phyloP scores from a whole-genome alignment of 2,797 vertebrate species.

The Emydoidea blandingii region DNA sequence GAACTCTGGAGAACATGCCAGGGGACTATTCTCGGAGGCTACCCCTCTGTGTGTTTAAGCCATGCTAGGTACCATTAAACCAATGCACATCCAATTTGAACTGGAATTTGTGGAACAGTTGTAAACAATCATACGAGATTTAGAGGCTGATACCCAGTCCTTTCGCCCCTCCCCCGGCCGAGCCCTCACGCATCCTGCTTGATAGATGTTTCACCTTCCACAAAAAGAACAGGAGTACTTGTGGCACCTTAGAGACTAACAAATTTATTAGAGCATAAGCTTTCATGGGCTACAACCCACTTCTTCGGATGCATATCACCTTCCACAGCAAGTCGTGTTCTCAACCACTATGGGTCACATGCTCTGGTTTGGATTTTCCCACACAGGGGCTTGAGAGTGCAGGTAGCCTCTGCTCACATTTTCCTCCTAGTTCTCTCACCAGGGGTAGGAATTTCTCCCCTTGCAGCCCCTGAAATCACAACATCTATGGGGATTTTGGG shows the following conservation, averaged over 20 bases:
- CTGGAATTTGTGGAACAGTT: background rate
- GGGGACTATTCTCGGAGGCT: background rate
- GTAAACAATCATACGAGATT: background rate
- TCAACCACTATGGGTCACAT: fast-evolving
- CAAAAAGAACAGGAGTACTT: too few species aligned
- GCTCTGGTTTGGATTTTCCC: background rate
- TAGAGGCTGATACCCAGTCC: background rate
- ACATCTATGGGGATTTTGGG: background rate
- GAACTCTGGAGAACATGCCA: background rate
- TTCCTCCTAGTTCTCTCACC: fast-evolving
- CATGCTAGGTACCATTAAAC: background rate
- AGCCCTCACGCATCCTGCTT: background rate
- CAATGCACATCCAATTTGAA: background rate
- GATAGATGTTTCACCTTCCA: background rate
- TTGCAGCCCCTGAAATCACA: background rate
- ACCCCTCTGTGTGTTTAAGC: background rate
- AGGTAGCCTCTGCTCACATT: background rate
- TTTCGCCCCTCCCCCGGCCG: fast-evolving
- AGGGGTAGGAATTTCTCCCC: background rate
- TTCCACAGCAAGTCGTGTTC: background rate
- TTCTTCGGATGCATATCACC: too few species aligned
- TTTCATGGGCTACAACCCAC: too few species aligned
- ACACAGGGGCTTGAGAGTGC: background rate
- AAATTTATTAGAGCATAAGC: too few species aligned
- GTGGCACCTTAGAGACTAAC: too few species aligned